Evolutionary conservation across 2,113 vertebrate genomes (phyloP).

Genomic region (Phaethornis superciliosus): DNA sequence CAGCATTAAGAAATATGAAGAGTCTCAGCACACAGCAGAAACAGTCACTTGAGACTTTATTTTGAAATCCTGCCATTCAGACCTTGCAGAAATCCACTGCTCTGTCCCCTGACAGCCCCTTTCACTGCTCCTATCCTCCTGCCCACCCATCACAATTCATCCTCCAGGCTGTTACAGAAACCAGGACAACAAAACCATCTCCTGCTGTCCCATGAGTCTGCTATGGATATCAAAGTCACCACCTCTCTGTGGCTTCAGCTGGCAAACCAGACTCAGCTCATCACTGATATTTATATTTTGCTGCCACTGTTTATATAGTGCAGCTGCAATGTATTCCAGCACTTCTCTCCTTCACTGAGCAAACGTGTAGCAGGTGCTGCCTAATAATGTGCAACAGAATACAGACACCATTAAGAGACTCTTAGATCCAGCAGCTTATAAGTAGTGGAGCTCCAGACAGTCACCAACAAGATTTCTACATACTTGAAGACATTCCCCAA

Average conservation of each 20-base stretch:
- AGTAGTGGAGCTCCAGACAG: not conserved
- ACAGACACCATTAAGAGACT: not conserved
- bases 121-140: not conserved
- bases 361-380: not conserved
- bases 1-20: conserved; percentile 35
- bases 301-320: not conserved
- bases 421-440: not conserved
- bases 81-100: not conserved
- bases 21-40: conserved; percentile 2
- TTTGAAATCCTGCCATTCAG: not conserved
- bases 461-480: not conserved
- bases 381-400: not conserved
- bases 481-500: not conserved
- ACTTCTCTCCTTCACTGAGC: not conserved
- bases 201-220: not conserved
- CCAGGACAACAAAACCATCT: not conserved
- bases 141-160: not conserved
- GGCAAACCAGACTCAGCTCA: not conserved
- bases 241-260: not conserved
- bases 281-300: not conserved
- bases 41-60: not conserved
- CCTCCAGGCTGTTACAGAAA: not conserved
- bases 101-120: not conserved
- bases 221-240: not conserved
- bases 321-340: not conserved